Evolutionary conservation across 2,113 vertebrate genomes (phyloP), one percentile per base, ranked within the genome.

Genomic region (Planiliza haematocheilus): DNA sequence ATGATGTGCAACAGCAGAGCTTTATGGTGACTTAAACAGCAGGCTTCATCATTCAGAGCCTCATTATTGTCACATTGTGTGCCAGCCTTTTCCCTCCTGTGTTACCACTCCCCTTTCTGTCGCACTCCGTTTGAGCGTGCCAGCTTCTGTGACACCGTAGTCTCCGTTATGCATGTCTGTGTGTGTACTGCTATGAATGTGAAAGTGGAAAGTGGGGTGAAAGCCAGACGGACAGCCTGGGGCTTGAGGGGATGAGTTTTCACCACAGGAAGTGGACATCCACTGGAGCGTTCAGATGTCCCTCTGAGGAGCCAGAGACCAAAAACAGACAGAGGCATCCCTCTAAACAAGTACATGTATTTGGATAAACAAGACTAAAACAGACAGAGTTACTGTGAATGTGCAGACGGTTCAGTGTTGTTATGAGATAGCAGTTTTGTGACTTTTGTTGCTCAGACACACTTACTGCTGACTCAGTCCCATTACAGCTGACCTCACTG

Each of bases 401-500:
- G 48, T 4, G 46, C 50, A 64, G 38, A 50, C 13, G 8, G 38
- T 1, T 42, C 20, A 8, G 14, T 64, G 57, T 39, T 41, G 21
- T 20, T 30, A 21, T 8, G 34, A 45, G 18, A 39, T 7, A 1
- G 41, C 8, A 10, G 24, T 62, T 42, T 7, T 43, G 55, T 7
- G 38, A 20, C 43, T 43, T 64, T 20, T 48, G 48, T 2, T 18
- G 7, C 34, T 49, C 36, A 8, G 17, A 46, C 50, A 21, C 17
- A 41, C 60, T 55, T 1, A 41, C 58, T 56, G 85, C 81, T 77
- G 85, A 84, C 74, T 70, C 16, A 0, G 37, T 48, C 21, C 42
- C 55, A 10, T 78, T 67, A 18, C 61, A 69, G 79, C 74, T 79
- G 62, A 74, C 43, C 21, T 18, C 60, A 17, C 9, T 57, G 24